Evolutionary conservation across 1,140 invertebrate genomes (phyloP).

Genomic region (Doryteuthis pealeii): DNA sequence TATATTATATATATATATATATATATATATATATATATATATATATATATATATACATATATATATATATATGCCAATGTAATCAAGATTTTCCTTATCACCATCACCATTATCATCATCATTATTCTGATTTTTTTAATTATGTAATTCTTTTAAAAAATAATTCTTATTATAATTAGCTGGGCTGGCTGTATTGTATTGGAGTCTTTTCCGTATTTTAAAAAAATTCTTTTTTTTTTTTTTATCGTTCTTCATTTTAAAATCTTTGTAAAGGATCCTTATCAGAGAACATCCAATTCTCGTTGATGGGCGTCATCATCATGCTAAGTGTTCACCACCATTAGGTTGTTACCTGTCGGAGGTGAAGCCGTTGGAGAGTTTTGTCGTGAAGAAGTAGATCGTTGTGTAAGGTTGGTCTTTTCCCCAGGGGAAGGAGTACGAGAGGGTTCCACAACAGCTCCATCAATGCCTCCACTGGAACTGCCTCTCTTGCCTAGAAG

Average conservation of each 20-base stretch:
- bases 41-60: neutral
- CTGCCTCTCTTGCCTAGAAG: neutral
- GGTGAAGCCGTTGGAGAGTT: conserved; percentile 7
- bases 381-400: conserved; percentile 3
- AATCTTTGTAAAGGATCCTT: neutral
- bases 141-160: neutral
- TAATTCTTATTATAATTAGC: neutral
- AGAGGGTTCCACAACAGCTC: neutral
- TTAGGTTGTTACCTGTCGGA: conserved; percentile 7
- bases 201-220: neutral
- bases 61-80: neutral
- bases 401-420: conserved; percentile 2
- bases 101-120: neutral
- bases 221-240: neutral
- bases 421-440: conserved; percentile 5
- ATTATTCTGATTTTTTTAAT: neutral
- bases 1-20: conserved; percentile 4
- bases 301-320: too few species aligned
- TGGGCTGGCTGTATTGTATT: neutral
- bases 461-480: neutral
- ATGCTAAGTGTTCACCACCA: conserved; percentile 10
- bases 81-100: neutral
- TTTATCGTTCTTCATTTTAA: neutral
- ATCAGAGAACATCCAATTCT: too few species aligned
- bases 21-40: neutral